Conservation (phyloP, 1,140 invertebrate species). For the Littorina saxatilis region DNA sequence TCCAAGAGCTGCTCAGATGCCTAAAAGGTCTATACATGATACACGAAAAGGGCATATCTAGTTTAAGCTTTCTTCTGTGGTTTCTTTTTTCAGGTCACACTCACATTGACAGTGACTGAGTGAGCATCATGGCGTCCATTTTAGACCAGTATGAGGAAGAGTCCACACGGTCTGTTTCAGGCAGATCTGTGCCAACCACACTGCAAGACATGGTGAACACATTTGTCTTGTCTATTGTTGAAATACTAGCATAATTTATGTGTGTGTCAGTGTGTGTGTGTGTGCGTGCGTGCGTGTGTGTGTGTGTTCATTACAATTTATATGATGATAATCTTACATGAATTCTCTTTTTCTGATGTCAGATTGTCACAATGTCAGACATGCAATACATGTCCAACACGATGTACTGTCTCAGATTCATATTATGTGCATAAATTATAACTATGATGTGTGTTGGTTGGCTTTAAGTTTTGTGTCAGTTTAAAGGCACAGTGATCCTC, state of each 20-base stretch:
- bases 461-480: too few relatives aligned
- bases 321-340: too few relatives aligned
- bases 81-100: not conserved
- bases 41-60: not conserved
- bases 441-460: too few relatives aligned
- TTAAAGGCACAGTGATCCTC: too few relatives aligned
- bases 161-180: conserved; percentile 73
- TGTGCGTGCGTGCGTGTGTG: conserved; percentile 34
- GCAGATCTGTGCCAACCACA: conserved; percentile 23
- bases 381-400: too few relatives aligned
- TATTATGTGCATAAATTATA: too few relatives aligned
- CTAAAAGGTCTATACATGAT: not conserved
- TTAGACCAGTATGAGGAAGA: conserved; percentile 87
- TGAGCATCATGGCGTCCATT: conserved; percentile 82
- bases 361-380: too few relatives aligned
- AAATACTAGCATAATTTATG: not conserved
- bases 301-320: not conserved
- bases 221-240: conserved; percentile 39
- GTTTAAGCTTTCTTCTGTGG: not conserved
- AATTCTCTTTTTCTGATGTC: too few relatives aligned
- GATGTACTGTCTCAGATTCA: too few relatives aligned
- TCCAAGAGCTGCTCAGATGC: not conserved
- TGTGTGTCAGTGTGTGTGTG: not conserved
- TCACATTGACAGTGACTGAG: not conserved
- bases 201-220: conserved; percentile 41